Percentiles rank a stretch among this genome's conserved stretches.
Evolutionary conservation across 2,113 vertebrate species (phyloP).

Genomic region (Trichechus manatus): DNA sequence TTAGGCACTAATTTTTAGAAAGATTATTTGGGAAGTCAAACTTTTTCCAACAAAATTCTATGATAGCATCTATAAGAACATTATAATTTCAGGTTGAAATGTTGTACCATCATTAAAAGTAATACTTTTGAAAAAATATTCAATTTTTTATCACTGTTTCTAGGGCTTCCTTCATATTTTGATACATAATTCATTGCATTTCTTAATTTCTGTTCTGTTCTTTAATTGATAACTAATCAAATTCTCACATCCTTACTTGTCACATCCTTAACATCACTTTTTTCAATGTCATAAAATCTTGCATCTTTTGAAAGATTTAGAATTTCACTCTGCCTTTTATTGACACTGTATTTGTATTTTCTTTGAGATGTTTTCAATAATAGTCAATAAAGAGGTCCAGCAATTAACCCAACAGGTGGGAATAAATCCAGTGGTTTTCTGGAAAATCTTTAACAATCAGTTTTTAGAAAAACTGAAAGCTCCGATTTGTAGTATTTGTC

Average conservation of each 20-base stretch:
- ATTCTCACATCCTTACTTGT: neutral
- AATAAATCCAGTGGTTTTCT: neutral
- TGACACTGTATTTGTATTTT: constrained; percentile 6
- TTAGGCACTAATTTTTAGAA: neutral
- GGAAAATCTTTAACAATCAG: neutral
- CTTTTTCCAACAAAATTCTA: neutral
- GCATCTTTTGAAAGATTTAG: neutral
- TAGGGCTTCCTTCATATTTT: neutral
- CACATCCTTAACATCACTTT: neutral
- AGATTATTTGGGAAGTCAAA: neutral
- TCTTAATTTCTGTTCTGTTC: constrained; percentile 42
- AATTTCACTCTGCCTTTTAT: neutral
- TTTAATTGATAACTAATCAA: neutral
- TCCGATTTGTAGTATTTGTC: neutral
- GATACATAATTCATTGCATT: neutral
- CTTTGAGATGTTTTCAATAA: neutral
- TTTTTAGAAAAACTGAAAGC: constrained; percentile 24
- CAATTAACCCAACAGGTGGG: neutral
- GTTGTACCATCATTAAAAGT: neutral
- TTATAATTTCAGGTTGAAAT: neutral
- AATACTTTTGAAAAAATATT: constrained; percentile 21
- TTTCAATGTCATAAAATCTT: neutral
- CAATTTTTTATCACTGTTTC: neutral
- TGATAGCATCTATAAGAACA: neutral
- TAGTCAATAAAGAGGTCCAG: neutral